Conservation (phyloP, 2,113 vertebrate genomes). For the Pleuronectes platessa region DNA sequence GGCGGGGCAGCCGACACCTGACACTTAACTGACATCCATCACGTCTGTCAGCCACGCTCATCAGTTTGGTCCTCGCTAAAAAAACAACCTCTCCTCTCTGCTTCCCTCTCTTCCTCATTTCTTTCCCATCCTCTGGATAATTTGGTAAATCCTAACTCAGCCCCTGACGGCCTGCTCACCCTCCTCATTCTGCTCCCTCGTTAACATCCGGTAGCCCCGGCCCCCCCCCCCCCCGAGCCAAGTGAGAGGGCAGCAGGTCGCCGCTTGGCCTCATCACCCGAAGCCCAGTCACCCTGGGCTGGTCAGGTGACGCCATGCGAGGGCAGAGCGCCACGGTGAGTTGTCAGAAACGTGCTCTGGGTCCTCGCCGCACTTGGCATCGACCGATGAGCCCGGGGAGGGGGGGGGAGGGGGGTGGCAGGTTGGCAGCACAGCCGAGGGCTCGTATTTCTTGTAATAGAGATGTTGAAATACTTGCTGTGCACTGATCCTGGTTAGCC, state of each 20-base stretch:
- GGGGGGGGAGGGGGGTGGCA: not conserved
- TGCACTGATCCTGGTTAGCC: too few relatives aligned
- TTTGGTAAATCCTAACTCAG: too few relatives aligned
- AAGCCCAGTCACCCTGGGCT: conserved; percentile 44
- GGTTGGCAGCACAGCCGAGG: not conserved
- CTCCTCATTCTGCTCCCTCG: too few relatives aligned
- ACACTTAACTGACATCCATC: conserved; percentile 31
- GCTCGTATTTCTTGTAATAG: not conserved
- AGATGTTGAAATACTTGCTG: too few relatives aligned
- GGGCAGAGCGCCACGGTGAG: conserved; percentile 51
- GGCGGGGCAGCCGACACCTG: conserved; percentile 28
- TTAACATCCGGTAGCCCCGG: not conserved
- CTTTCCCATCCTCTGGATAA: too few relatives aligned
- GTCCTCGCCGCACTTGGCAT: conserved; percentile 24
- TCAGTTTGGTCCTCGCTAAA: not conserved
- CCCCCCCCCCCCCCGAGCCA: not conserved
- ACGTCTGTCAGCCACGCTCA: not conserved
- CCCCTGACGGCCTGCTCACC: too few relatives aligned
- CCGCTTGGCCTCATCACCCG: conserved; percentile 35
- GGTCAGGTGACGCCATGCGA: conserved; percentile 42
- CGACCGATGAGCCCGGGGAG: conserved; percentile 1
- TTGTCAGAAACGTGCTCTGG: not conserved
- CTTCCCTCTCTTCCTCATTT: not conserved
- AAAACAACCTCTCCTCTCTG: not conserved
- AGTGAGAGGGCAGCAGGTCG: conserved; percentile 32